Evolutionary conservation across 2,797 vertebrate species (phyloP).

Genomic region (Tiaroga cobitis): DNA sequence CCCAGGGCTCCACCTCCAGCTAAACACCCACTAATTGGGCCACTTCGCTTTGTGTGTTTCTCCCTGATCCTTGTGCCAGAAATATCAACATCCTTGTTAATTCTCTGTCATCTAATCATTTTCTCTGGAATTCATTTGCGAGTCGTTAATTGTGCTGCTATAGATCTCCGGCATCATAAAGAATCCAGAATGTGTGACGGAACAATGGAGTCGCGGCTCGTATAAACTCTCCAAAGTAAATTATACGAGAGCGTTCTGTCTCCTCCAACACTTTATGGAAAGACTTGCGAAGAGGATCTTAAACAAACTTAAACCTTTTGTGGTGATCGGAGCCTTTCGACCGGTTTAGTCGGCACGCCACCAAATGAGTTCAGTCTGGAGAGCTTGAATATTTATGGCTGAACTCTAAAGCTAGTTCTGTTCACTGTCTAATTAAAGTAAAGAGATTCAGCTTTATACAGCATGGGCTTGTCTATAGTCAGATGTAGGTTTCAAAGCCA

Average conservation of each 20-base stretch:
- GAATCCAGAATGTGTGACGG: slow-evolving; percentile 21
- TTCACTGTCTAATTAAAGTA: neutral
- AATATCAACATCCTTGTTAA: slow-evolving; percentile 48
- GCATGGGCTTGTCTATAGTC: neutral
- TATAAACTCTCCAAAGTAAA: slow-evolving; percentile 33
- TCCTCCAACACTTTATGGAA: slow-evolving; percentile 20
- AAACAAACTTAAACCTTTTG: slow-evolving; percentile 39
- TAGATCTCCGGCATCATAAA: slow-evolving; percentile 17
- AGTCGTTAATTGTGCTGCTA: slow-evolving; percentile 24
- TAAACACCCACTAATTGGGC: slow-evolving; percentile 53
- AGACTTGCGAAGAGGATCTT: slow-evolving; percentile 26
- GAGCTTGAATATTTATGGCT: neutral
- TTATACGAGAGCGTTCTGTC: neutral
- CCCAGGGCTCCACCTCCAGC: slow-evolving; percentile 33
- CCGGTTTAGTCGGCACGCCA: slow-evolving; percentile 25
- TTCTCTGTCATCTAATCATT: slow-evolving; percentile 40
- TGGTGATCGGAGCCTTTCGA: slow-evolving; percentile 30
- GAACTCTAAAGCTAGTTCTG: slow-evolving; percentile 2
- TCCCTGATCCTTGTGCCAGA: slow-evolving; percentile 48
- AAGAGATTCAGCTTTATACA: neutral
- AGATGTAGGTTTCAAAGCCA: neutral
- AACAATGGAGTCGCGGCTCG: slow-evolving; percentile 30
- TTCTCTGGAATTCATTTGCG: slow-evolving; percentile 35
- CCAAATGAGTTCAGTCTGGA: slow-evolving; percentile 36
- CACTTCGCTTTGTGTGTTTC: slow-evolving; percentile 41